A percentile compares a stretch with the other conserved stretches of the same genome.
Conservation (phyloP, 2,888 invertebrate genomes). For the Doris montereyensis region DNA sequence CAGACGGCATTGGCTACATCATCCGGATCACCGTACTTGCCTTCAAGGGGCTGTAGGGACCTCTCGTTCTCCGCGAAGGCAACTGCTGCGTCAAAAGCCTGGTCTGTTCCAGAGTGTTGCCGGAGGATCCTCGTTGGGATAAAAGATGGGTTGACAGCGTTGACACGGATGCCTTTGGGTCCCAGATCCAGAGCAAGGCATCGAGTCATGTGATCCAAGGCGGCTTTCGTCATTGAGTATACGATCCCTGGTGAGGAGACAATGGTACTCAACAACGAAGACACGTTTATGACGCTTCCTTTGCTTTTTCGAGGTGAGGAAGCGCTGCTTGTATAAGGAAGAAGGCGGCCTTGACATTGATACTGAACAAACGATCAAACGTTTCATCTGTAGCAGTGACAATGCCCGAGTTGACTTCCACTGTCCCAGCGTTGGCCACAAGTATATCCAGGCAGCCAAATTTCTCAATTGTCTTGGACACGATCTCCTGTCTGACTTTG, state of each 20-base stretch:
- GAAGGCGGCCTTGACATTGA: constrained; percentile 28
- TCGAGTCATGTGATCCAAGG: constrained; percentile 13
- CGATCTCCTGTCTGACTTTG: background rate
- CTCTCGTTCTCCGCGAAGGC: background rate
- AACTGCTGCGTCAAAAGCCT: too few species aligned
- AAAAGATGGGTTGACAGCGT: constrained; percentile 22
- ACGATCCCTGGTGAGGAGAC: background rate
- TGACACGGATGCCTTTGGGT: constrained; percentile 23
- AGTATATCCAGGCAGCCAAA: constrained; percentile 33
- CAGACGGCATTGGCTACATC: constrained; percentile 24
- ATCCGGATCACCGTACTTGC: constrained; percentile 14
- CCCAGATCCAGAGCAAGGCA: constrained; percentile 31
- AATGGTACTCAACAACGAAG: background rate
- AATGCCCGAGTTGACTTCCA: background rate
- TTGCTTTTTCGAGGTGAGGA: constrained; percentile 27
- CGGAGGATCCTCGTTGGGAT: background rate
- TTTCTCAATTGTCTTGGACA: constrained; percentile 11
- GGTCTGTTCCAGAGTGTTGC: too few species aligned
- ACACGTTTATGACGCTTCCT: constrained; percentile 31
- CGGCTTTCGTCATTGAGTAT: constrained; percentile 10
- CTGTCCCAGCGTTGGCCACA: constrained; percentile 26
- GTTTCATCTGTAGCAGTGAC: background rate
- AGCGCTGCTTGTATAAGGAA: constrained; percentile 30
- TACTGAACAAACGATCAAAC: constrained; percentile 28
- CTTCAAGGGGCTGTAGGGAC: too few species aligned